Evolutionary conservation across 2,113 vertebrate species (phyloP), one percentile per base, ranked within the genome.

Genomic region (Dipodomys spectabilis): DNA sequence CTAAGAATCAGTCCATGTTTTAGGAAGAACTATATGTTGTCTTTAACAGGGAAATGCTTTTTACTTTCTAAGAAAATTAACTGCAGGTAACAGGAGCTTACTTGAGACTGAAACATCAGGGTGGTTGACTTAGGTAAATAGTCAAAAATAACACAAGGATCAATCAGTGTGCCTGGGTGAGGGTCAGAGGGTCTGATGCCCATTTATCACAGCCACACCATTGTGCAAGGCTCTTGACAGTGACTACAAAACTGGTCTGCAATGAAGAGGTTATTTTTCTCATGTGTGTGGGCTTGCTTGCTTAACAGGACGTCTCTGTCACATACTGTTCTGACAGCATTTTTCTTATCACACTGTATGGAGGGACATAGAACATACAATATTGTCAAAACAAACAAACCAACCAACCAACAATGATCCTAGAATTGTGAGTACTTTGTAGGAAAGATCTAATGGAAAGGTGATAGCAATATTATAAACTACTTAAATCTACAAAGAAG

Each of bases 21-120:
- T 75, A 92, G 35, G 49, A 15, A 79, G 27, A 90, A 22, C 25
- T 64, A 19, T 77, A 73, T 8, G 8, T 65, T 82, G 20, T 88
- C 20, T 88, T 73, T 65, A 65, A 94, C 18, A 89, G 65, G 32
- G 15, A 86, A 84, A 62, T 12, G 22, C 82, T 73, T 87, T 39
- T 91, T 71, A 35, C 53, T 92, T 93, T 95, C 86, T n/a, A 91
- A 77, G 88, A 77, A 95, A 96, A 89, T 88, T 88, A 67, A 81
- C 73, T 73, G 12, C 8, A 94, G 75, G 85, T 92, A 92, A 93
- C 25, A 85, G 64, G 75, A 95, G 57, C 68, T 78, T 71, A 90
- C 57, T 39, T 95, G 74, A 45, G 27, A 85, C 16, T 45, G 23
- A 92, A 94, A 73, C 32, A 72, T 92, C 75, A 71, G 30, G 81